Conservation (phyloP, 2,888 invertebrate genomes). For the Operophtera brumata region DNA sequence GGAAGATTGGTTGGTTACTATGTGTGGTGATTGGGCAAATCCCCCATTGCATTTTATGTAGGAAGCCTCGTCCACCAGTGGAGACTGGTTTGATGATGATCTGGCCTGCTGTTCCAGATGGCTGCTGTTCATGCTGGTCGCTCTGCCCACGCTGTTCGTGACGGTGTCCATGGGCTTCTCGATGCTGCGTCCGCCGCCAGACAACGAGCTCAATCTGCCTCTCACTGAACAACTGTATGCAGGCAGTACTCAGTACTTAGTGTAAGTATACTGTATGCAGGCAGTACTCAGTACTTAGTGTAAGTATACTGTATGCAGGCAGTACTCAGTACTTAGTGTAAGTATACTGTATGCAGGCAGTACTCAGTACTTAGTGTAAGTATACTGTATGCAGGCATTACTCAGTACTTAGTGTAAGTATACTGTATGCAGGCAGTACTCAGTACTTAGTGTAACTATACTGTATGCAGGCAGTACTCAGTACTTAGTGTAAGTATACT, state of each 20-base stretch:
- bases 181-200: slow-evolving; percentile 82
- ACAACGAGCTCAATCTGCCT: slow-evolving; percentile 78
- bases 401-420: slow-evolving; percentile 64
- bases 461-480: slow-evolving; percentile 73
- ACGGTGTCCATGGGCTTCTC: slow-evolving; percentile 85
- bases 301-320: slow-evolving; percentile 70
- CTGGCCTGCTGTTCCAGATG: slow-evolving; percentile 45
- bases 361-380: slow-evolving; percentile 66
- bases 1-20: too few species aligned
- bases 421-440: slow-evolving; percentile 70
- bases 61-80: too few species aligned
- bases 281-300: slow-evolving; percentile 61
- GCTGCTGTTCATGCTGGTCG: slow-evolving; percentile 80
- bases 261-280: slow-evolving; percentile 74
- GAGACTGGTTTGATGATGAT: too few species aligned
- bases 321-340: slow-evolving; percentile 64
- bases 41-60: too few species aligned
- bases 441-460: slow-evolving; percentile 61
- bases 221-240: slow-evolving; percentile 77
- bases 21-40: too few species aligned
- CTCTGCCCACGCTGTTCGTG: slow-evolving; percentile 83
- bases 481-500: slow-evolving; percentile 66
- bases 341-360: slow-evolving; percentile 69
- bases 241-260: slow-evolving; percentile 55
- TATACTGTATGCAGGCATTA: slow-evolving; percentile 70